These are phyloP conservation scores for Lipophrys pholis DNA, from an alignment of 2,113 vertebrate species.

Conservation along the genomic window DNA sequence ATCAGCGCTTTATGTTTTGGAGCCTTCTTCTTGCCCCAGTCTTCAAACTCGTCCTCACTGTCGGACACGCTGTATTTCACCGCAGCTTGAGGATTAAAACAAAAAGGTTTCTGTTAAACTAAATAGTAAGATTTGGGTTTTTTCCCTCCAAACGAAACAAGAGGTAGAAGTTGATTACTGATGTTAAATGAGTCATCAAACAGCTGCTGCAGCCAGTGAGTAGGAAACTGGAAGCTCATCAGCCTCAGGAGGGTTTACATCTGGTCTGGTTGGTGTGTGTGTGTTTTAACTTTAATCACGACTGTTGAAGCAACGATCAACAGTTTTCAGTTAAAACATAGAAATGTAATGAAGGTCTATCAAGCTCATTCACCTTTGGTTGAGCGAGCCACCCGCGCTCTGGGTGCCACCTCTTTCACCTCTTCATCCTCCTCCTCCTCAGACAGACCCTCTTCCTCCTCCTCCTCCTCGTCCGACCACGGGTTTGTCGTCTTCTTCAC, in stretches of 20 bases:
- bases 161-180: background rate
- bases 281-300: too few relatives aligned
- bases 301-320: too few relatives aligned
- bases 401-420: constrained; percentile 78
- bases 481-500: constrained; percentile 82
- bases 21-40: constrained; percentile 48
- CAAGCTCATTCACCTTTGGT: too few relatives aligned
- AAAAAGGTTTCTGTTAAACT: background rate
- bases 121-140: background rate
- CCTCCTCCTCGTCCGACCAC: constrained; percentile 80
- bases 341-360: too few relatives aligned
- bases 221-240: background rate
- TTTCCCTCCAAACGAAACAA: background rate
- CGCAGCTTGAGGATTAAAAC: constrained; percentile 29
- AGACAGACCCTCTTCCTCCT: constrained; percentile 70
- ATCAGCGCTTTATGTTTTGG: constrained; percentile 23
- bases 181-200: background rate
- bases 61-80: constrained; percentile 77
- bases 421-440: constrained; percentile 61
- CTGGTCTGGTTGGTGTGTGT: too few relatives aligned
- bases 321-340: too few relatives aligned
- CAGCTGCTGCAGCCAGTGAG: background rate
- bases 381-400: constrained; percentile 73
- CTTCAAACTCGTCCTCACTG: constrained; percentile 78
- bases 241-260: constrained; percentile 17